Evolutionary conservation across 2,888 invertebrate species (phyloP).

Genomic region (Gasteruption jaculator): DNA sequence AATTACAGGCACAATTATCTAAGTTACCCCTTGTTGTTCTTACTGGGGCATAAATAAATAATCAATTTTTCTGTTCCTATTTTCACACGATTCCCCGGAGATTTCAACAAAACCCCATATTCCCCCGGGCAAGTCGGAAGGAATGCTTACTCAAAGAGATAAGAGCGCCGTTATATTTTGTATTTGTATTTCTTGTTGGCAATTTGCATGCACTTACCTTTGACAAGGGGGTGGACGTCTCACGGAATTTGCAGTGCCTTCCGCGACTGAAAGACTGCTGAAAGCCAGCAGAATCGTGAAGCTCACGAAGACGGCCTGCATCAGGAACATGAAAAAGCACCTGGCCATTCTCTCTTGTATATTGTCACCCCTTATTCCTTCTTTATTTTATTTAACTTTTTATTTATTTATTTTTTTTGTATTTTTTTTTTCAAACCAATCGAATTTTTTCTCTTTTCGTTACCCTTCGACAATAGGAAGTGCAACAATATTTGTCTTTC

Average conservation of each 20-base stretch:
- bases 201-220: conserved; percentile 39
- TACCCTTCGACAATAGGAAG: background rate
- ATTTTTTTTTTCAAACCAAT: conserved; percentile 8
- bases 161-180: too few relatives aligned
- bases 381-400: conserved; percentile 7
- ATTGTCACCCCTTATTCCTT: conserved; percentile 5
- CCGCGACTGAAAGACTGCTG: conserved; percentile 13
- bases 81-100: too few relatives aligned
- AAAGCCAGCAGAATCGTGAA: conserved; percentile 25
- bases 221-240: conserved; percentile 41
- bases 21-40: too few relatives aligned
- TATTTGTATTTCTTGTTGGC: conserved; percentile 10
- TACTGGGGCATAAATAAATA: too few relatives aligned
- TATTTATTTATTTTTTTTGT: conserved; percentile 1
- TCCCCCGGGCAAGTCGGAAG: too few relatives aligned
- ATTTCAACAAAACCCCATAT: too few relatives aligned
- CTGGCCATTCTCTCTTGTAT: conserved; percentile 25
- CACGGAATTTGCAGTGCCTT: too few relatives aligned
- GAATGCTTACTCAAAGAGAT: background rate
- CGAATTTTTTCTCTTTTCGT: conserved; percentile 2
- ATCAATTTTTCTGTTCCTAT: too few relatives aligned
- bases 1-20: too few relatives aligned
- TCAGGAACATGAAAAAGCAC: conserved; percentile 27
- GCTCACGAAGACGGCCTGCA: conserved; percentile 27
- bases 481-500: too few relatives aligned